A percentile compares a stretch with the other conserved stretches of the same genome.
Evolutionary conservation across 2,113 vertebrate genomes (phyloP).

Genomic region (Mystacornis crossleyi): DNA sequence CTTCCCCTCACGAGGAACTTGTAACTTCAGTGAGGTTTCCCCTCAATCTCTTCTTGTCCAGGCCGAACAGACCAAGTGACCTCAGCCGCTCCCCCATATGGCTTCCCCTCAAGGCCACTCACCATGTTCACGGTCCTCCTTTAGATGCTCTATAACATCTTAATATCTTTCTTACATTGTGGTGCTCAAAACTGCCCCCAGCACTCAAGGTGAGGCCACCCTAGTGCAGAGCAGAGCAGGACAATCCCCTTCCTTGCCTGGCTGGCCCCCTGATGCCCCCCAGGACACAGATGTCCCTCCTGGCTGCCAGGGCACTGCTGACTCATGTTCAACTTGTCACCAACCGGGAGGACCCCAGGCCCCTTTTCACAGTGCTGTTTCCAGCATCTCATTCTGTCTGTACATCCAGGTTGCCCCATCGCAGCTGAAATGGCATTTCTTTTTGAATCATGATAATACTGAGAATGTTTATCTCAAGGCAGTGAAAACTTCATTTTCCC

Average conservation of each 20-base stretch:
- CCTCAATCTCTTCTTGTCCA: neutral
- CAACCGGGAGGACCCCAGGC: neutral
- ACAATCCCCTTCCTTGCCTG: neutral
- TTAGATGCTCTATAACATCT: neutral
- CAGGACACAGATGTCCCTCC: neutral
- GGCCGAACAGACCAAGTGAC: neutral
- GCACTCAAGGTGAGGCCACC: neutral
- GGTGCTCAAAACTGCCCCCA: neutral
- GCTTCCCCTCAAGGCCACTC: neutral
- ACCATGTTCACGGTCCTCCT: neutral
- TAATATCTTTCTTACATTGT: neutral
- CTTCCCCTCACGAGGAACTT: rapidly evolving
- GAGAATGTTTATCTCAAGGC: neutral
- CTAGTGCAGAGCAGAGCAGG: neutral
- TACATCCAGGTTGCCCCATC: neutral
- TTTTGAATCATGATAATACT: neutral
- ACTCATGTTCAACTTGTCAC: no score
- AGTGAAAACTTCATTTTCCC: neutral
- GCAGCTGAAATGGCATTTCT: neutral
- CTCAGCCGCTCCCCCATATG: neutral
- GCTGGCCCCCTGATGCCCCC: neutral
- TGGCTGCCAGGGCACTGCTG: neutral
- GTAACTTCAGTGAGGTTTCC: neutral
- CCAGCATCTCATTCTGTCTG: neutral
- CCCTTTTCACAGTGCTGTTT: neutral